Percentiles rank a stretch among this genome's conserved stretches.
phyloP scores from a whole-genome alignment of 2,888 invertebrate species.

The Sisyra terminalis region DNA sequence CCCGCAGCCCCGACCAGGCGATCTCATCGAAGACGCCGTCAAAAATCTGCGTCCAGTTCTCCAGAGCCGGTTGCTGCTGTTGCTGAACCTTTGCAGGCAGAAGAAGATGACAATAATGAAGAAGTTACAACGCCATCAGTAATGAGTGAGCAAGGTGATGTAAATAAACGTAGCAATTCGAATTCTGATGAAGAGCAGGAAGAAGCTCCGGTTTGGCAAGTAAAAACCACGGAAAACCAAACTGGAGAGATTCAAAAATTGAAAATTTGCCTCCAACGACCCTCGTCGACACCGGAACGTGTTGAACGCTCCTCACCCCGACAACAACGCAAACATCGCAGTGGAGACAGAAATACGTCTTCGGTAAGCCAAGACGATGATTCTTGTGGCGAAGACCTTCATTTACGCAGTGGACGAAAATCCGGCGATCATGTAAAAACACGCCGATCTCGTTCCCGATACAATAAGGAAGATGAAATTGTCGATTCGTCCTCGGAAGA shows the following conservation, averaged over 20 bases:
- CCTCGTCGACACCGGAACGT: conserved; percentile 35
- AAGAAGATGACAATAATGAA: conserved; percentile 10
- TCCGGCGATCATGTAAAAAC: conserved; percentile 16
- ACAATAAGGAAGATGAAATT: conserved; percentile 8
- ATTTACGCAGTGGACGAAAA: conserved; percentile 25
- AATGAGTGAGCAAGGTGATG: neutral
- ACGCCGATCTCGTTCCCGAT: conserved; percentile 5
- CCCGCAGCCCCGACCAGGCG: conserved; percentile 24
- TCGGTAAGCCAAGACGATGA: conserved; percentile 32
- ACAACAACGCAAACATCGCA: conserved; percentile 32
- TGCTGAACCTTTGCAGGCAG: conserved; percentile 12
- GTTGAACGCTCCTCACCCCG: conserved; percentile 30
- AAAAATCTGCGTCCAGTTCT: conserved; percentile 27
- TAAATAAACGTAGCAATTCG: conserved; percentile 10
- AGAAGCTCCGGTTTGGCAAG: conserved; percentile 35
- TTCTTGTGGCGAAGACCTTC: conserved; percentile 26
- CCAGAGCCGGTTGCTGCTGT: conserved; percentile 21
- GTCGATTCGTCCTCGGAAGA: conserved; percentile 14
- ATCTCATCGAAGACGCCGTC: conserved; percentile 27
- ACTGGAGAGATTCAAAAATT: conserved; percentile 45
- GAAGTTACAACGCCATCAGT: conserved; percentile 10
- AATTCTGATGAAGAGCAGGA: conserved; percentile 18
- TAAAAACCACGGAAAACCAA: conserved; percentile 31
- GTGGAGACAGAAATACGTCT: neutral
- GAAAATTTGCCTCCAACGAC: conserved; percentile 43